These are phyloP conservation scores for Manduca sexta DNA, from an alignment of 1,140 invertebrate species.

Conservation along the genomic window DNA sequence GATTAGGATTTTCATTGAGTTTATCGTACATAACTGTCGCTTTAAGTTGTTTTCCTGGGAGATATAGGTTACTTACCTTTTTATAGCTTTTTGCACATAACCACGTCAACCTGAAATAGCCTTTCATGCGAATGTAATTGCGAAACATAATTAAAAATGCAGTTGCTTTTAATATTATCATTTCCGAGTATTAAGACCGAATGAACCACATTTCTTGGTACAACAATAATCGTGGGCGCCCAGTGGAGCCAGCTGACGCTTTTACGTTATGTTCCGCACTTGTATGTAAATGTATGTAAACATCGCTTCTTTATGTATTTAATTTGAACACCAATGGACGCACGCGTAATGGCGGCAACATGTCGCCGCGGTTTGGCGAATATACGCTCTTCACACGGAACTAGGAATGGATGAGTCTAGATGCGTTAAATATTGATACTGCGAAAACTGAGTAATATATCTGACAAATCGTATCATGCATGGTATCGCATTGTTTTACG, in stretches of 20 bases:
- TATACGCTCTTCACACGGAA: conserved; percentile 20
- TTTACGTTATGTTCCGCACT: conserved; percentile 15
- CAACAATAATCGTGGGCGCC: neutral
- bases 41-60: too few species aligned
- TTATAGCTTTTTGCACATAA: too few species aligned
- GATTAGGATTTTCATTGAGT: too few species aligned
- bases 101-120: too few species aligned
- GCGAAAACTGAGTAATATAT: too few species aligned
- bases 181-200: too few species aligned
- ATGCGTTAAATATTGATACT: neutral
- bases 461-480: too few species aligned
- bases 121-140: too few species aligned
- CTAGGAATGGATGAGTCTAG: neutral
- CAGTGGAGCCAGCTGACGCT: conserved; percentile 23
- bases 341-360: conserved; percentile 52
- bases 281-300: conserved; percentile 33
- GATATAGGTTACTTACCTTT: too few species aligned
- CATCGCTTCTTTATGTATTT: conserved; percentile 66
- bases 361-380: conserved; percentile 60
- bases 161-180: too few species aligned
- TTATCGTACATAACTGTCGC: too few species aligned
- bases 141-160: neutral
- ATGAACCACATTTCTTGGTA: neutral
- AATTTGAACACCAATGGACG: conserved; percentile 57
- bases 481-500: too few species aligned